These are phyloP conservation scores for Hypolimnas misippus DNA, from an alignment of 2,888 invertebrate species.

Conservation along the genomic window DNA sequence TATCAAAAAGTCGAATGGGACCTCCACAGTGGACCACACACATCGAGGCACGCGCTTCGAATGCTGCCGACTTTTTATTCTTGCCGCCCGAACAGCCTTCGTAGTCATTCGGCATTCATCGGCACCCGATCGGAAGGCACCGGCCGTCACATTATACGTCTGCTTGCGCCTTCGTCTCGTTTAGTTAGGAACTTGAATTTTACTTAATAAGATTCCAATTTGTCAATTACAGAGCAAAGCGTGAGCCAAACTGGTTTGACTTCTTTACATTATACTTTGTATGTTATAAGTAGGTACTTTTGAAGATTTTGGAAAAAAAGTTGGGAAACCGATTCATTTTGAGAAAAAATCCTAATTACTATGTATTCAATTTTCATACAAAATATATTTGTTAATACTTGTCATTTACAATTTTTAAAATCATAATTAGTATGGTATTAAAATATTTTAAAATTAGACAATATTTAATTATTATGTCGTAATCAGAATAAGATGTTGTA, in stretches of 20 bases:
- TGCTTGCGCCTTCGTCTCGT: constrained; percentile 61
- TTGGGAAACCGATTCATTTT: constrained; percentile 36
- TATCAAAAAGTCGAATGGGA: constrained; percentile 76
- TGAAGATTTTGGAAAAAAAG: constrained; percentile 62
- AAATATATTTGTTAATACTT: too few species aligned
- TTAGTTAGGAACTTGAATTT: constrained; percentile 81
- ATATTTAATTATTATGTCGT: too few species aligned
- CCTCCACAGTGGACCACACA: constrained; percentile 88
- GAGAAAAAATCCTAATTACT: not conserved
- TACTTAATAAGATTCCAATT: constrained; percentile 89
- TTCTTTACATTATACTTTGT: constrained; percentile 70
- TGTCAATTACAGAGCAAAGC: constrained; percentile 87
- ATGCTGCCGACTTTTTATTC: constrained; percentile 82
- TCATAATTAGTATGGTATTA: too few species aligned
- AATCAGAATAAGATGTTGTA: too few species aligned
- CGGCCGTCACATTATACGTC: constrained; percentile 58
- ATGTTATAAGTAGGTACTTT: constrained; percentile 60
- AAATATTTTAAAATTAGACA: too few species aligned
- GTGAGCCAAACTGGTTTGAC: constrained; percentile 78
- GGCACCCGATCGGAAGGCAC: constrained; percentile 71
- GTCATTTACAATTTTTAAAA: too few species aligned
- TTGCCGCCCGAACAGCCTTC: constrained; percentile 64
- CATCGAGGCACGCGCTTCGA: constrained; percentile 89
- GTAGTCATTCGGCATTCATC: constrained; percentile 71
- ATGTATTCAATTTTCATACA: too few species aligned